Evolutionary conservation across 1,140 invertebrate genomes (phyloP), one percentile per base, ranked within the genome.

Genomic region (Drosophila virilis): DNA sequence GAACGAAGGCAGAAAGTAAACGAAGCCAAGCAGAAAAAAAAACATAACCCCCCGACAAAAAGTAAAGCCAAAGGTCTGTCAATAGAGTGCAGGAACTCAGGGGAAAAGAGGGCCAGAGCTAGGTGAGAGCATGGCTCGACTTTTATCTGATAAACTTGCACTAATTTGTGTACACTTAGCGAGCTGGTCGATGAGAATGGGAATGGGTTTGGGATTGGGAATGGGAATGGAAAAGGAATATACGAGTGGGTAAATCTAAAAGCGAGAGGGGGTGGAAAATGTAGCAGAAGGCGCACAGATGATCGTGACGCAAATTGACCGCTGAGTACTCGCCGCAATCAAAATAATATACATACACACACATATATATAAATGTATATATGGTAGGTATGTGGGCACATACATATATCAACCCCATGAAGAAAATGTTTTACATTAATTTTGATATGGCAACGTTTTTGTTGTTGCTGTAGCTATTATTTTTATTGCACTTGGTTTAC

Each of bases 101-200:
- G 17, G 37, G 62, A 45, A 28, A 45, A 40, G 28, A 32, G 13
- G 32, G 8, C 13, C n/a, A 37, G 10, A n/a, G 46, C 59, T 15
- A 55, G 51, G 55, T 58, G 69, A 51, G 64, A 35, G 42, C 17
- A 55, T 37, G 50, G 69, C 71, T 69, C 78, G 74, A 62, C 66
- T 72, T 67, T 81, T 73, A 90, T 90, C 85, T 85, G 85, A 89
- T 90, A 90, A 90, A 84, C 80, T 78, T 90, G 82, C 81, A 81
- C 85, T 90, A 90, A 90, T 90, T 90, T 90, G 85, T 89, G 85
- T 90, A 89, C 85, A 85, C 85, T 90, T 90, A 69, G 77, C 71
- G 71, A 68, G 46, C 58, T 64, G 71, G 81, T 76, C 55, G 37
- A 17, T 45, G 48, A 10, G 35, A 45, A 28, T 62, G 70, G 59